Evolutionary conservation across 1,140 invertebrate species (phyloP).

Genomic region (Lasaia peninsularis): DNA sequence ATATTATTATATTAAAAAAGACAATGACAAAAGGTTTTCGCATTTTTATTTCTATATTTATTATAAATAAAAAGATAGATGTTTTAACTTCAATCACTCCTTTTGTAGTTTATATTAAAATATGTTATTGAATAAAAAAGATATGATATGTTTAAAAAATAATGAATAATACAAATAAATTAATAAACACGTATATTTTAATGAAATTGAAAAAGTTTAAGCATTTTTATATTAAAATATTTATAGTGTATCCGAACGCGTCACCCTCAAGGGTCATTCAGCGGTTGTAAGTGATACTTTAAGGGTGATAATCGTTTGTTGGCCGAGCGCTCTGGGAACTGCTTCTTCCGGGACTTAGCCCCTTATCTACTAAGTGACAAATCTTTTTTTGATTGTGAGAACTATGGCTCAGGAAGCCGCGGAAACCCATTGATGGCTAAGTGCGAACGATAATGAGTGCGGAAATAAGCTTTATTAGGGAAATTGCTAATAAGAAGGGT

Average conservation of each 20-base stretch:
- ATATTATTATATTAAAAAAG: no score
- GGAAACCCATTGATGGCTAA: conserved; percentile 37
- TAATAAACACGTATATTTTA: no score
- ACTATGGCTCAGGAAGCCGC: conserved; percentile 44
- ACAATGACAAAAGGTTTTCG: no score
- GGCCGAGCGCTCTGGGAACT: conserved; percentile 54
- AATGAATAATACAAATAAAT: no score
- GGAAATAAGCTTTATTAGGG: conserved; percentile 28
- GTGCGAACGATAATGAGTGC: conserved; percentile 20
- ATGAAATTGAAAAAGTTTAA: no score
- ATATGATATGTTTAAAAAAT: no score
- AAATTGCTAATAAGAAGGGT: conserved; percentile 3
- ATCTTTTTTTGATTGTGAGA: conserved; percentile 76
- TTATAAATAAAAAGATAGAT: no score
- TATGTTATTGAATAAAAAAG: no score
- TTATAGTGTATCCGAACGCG: conserved; percentile 42
- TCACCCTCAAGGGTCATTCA: conserved; percentile 49
- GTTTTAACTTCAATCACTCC: no score
- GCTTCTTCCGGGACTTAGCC: conserved; percentile 50
- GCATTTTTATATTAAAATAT: not conserved
- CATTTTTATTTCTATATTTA: no score
- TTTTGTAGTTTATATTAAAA: no score
- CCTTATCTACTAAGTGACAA: conserved; percentile 62
- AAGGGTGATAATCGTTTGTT: conserved; percentile 62
- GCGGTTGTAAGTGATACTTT: conserved; percentile 53